Evolutionary conservation across 92 coral and sea anemone species (phyloP), one percentile per base, ranked within the genome.

Genomic region (Palythoa heliodiscus): DNA sequence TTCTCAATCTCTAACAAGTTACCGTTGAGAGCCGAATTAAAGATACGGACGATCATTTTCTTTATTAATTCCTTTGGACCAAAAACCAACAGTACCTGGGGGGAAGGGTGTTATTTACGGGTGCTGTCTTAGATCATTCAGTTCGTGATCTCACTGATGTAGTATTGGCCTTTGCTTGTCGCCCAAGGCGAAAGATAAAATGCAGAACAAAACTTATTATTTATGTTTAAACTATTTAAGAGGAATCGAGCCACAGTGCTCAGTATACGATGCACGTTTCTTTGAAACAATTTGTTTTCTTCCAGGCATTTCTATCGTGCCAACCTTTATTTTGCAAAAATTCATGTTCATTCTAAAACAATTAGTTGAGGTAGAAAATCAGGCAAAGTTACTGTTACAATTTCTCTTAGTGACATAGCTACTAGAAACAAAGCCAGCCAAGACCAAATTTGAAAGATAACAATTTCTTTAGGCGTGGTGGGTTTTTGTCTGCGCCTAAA

Each of bases 171-270:
- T 50, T 38, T 22, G 72, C 20, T 24, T 20, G 29, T 60, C 39
- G 73, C 83, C 53, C 38, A 8, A 8, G 57, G 83, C 83, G 71
- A 78, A 60, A 78, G 25, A 40, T 78, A 78, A 78, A 63, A 40
- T 39, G 83, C 83, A 39, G 83, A 78, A 78, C 83, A 40, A 60
- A 78, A 60, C 71, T 19, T 54, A 78, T 78, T 78, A 78, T 63
- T 40, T 61, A 63, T 60, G 83, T 78, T 63, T 78, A 78, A 61
- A 22, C 57, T 38, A 23, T 43, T 63, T 77, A 29, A 25, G 82
- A 55, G 40, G 17, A 35, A 1, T 11, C 20, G 52, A 60, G 52
- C 29, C 53, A 6, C 71, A 63, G 48, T 38, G 19, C 40, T 38
- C 15, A 29, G 35, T 29, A 60, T 54, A 78, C 43, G 23, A 29